Base-by-base conservation (phyloP, 2,888 invertebrate genomes). In the Deilephila elpenor region DNA sequence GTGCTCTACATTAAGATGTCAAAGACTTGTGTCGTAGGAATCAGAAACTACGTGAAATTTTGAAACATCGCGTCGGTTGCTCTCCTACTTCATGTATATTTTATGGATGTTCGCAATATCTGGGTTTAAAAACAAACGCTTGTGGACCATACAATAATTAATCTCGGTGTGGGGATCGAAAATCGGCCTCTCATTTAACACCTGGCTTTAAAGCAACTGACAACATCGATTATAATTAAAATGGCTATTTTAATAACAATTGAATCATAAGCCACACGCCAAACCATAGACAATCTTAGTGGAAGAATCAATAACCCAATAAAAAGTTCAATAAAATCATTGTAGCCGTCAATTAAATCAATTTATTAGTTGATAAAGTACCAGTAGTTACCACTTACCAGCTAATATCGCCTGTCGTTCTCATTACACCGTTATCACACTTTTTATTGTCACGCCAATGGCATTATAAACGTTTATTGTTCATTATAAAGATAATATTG, bases 241-340 rank as follows among this genome's bases (percentile, higher is more conserved):
- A 53, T 17, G 5, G 3, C 56, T n/a, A n/a, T 56, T n/a, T n/a
- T n/a, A 56, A n/a, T 53, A 56, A 17, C 56, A 29, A 11, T 29
- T 60, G 60, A 32, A 1, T 19, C n/a, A 8, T 70, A 70, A 44
- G 14, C 14, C 51, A n/a, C 29, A 51, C 17, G 29, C 19, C 2
- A 32, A 29, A n/a, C 29, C 53, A 51, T 5, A 19, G 5, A 29
- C 25, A n/a, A 19, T 1, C 70, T 1, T 44, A 37, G 44, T 70
- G 3, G 72, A 32, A 75, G 75, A 77, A 76, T 71, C 75, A 78
- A 78, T 73, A 76, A 78, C 25, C 64, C 51, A 72, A 82, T 81
- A 77, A 80, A 78, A 79, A 78, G 74, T 78, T 77, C 75, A 78
- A 79, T 78, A 76, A 79, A 76, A 78, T 74, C 75, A 78, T 78